These are phyloP conservation scores for Pseudochirops cupreus DNA, from an alignment of 2,797 vertebrate species.

Conservation along the genomic window DNA sequence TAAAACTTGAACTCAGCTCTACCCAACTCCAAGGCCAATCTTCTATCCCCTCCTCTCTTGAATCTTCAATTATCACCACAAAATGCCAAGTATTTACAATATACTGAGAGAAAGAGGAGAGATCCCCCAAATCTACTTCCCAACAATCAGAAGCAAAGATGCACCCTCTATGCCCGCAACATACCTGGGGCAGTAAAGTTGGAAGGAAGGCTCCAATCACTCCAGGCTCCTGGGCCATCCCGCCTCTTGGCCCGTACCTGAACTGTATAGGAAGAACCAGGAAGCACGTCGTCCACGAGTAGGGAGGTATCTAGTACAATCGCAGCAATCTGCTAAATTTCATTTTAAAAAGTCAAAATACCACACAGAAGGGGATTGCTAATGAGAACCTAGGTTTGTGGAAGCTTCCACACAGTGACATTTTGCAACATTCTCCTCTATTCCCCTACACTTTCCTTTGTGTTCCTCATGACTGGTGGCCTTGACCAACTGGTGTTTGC, in stretches of 20 bases:
- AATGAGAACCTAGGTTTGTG: not conserved
- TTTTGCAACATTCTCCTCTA: not conserved
- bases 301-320: constrained; percentile 79
- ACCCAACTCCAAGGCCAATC: not conserved
- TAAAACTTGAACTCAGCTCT: not conserved
- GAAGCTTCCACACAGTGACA: not conserved
- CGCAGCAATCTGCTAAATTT: constrained; percentile 82
- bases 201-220: constrained; percentile 91
- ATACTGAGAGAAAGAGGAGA: not conserved
- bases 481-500: not conserved
- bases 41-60: not conserved
- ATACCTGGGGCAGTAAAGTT: constrained; percentile 88
- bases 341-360: constrained; percentile 36
- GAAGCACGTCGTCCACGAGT: constrained; percentile 82
- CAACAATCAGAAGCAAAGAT: not conserved
- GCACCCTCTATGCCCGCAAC: not conserved
- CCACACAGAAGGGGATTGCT: not conserved
- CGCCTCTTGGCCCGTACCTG: constrained; percentile 88
- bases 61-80: not conserved
- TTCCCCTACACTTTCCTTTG: not conserved
- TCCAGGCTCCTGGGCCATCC: constrained; percentile 88
- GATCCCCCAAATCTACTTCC: not conserved
- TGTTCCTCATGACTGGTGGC: not conserved
- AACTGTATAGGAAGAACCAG: constrained; percentile 84
- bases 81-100: constrained; percentile 5